Conservation (phyloP, 2,888 invertebrate species). For the Hemithea aestivaria region DNA sequence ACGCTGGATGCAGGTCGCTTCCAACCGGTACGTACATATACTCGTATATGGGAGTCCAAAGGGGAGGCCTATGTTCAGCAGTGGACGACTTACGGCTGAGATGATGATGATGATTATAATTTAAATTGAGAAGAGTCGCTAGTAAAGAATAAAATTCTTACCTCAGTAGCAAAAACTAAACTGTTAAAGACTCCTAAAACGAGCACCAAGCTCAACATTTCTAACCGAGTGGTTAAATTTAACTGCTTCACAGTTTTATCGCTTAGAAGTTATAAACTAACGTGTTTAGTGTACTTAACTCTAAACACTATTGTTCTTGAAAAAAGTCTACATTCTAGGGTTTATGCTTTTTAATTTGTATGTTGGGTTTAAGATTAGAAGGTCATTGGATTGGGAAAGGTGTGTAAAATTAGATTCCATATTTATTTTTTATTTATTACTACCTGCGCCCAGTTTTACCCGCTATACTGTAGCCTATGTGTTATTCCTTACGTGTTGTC, state of each 20-base stretch:
- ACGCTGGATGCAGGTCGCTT: no score
- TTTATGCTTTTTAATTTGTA: conserved; percentile 4
- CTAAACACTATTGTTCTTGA: conserved; percentile 18
- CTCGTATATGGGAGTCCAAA: no score
- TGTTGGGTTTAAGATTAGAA: not conserved
- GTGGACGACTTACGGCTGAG: no score
- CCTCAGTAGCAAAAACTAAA: conserved; percentile 7
- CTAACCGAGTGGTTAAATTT: conserved; percentile 2
- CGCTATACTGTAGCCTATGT: no score
- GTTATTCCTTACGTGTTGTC: no score
- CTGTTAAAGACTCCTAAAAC: conserved; percentile 2
- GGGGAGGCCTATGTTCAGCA: no score
- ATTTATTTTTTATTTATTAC: no score
- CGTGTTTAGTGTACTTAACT: conserved; percentile 2
- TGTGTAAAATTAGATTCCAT: no score
- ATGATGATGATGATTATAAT: no score
- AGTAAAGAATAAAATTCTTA: conserved; percentile 1
- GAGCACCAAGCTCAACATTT: conserved; percentile 8
- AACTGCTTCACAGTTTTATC: conserved; percentile 3
- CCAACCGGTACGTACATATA: no score
- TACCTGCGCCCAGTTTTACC: no score
- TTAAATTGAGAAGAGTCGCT: not conserved
- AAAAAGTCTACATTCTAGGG: conserved; percentile 1
- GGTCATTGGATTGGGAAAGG: conserved; percentile 1
- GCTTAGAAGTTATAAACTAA: conserved; percentile 10